phyloP scores from a whole-genome alignment of 2,888 invertebrate species.

The Eledona agricola region DNA sequence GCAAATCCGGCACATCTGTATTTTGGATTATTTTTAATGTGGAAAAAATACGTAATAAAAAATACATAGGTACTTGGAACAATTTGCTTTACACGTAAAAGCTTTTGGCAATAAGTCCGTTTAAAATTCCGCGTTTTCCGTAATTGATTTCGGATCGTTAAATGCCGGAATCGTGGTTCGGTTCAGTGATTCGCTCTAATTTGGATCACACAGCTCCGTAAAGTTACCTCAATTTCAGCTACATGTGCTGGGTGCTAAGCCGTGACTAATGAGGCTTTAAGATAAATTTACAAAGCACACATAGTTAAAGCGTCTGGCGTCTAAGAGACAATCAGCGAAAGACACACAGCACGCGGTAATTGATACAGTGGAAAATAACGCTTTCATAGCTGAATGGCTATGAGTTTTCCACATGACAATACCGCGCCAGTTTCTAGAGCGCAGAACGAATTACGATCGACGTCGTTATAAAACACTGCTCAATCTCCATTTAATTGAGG shows the following conservation, averaged over 20 bases:
- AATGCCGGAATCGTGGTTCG: neutral
- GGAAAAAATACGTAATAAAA: no score
- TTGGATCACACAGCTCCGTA: neutral
- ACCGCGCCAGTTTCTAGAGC: slow-evolving; percentile 12
- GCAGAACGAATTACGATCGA: slow-evolving; percentile 20
- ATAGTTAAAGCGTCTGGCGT: slow-evolving; percentile 4
- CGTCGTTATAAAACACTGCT: slow-evolving; percentile 24
- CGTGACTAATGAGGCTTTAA: slow-evolving; percentile 5
- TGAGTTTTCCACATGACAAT: slow-evolving; percentile 23
- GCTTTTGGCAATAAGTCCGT: neutral
- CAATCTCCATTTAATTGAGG: slow-evolving; percentile 29
- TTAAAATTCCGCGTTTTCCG: neutral
- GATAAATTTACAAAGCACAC: slow-evolving; percentile 5
- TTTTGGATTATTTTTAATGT: no score
- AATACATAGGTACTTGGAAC: no score
- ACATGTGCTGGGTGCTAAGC: neutral
- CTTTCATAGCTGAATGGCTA: slow-evolving; percentile 10
- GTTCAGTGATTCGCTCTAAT: slow-evolving; percentile 6
- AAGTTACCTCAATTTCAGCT: slow-evolving; percentile 7
- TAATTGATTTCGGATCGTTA: neutral
- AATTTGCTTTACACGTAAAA: no score
- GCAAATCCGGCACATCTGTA: no score
- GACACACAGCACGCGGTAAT: neutral
- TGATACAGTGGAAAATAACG: slow-evolving; percentile 1
- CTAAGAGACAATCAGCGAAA: no score